A percentile compares a stretch with the other conserved stretches of the same genome.
Conservation (phyloP, 2,113 vertebrate species). For the Pomatorhinus ruficollis region DNA sequence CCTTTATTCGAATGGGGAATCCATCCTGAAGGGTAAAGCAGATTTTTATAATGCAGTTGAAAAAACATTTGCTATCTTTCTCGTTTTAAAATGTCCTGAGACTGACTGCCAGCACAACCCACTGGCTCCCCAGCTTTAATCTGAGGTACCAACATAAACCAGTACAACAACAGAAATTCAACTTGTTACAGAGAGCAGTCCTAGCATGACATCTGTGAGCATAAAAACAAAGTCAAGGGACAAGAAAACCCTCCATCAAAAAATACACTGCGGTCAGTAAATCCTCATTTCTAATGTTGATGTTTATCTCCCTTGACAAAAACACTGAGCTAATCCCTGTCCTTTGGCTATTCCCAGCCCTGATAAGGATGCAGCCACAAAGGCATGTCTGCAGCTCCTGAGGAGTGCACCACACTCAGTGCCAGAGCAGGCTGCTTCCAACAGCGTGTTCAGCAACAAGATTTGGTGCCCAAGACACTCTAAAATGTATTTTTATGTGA, state of each 20-base stretch:
- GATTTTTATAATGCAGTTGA: slow-evolving; percentile 7
- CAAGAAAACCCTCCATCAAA: background rate
- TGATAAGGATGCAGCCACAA: background rate
- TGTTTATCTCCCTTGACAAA: background rate
- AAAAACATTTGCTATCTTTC: background rate
- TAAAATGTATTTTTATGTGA: background rate
- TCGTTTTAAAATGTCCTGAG: background rate
- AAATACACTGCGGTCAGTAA: background rate
- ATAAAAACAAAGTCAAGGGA: background rate
- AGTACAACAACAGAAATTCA: background rate
- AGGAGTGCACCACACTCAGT: background rate
- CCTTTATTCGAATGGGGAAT: slow-evolving; percentile 98
- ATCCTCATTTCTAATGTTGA: background rate
- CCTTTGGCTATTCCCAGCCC: background rate
- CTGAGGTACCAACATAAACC: background rate
- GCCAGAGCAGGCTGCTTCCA: background rate
- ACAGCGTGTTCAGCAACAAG: background rate
- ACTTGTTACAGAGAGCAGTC: background rate
- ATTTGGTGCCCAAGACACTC: background rate
- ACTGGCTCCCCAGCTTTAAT: background rate
- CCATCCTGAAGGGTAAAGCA: slow-evolving; percentile 82
- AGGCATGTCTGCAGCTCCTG: background rate
- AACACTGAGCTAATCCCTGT: background rate
- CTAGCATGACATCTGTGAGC: background rate
- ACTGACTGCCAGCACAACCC: background rate